Evolutionary conservation across 2,888 invertebrate species (phyloP).

Genomic region (Microdon myrmicae): DNA sequence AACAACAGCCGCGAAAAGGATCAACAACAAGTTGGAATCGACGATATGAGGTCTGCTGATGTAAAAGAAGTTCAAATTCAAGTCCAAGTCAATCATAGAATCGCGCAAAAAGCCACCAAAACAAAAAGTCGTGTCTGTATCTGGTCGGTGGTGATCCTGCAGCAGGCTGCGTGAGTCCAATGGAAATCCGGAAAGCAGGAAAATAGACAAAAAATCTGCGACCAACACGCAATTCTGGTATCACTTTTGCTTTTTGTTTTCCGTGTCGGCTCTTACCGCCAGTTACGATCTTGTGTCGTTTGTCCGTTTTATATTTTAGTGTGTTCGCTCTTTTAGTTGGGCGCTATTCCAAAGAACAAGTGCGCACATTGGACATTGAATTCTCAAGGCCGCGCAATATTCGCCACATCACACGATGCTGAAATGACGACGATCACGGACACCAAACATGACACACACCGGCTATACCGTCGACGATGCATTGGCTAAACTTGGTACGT

Average conservation of each 20-base stretch:
- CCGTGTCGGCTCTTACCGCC: neutral
- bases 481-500: too few species aligned
- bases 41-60: constrained; percentile 12
- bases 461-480: neutral
- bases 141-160: too few species aligned
- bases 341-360: constrained; percentile 40
- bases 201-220: constrained; percentile 38
- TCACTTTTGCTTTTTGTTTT: constrained; percentile 37
- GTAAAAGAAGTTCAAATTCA: constrained; percentile 17
- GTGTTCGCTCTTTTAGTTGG: constrained; percentile 10
- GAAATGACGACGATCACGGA: constrained; percentile 40
- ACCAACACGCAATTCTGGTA: constrained; percentile 48
- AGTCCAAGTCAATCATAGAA: constrained; percentile 46
- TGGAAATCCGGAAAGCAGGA: constrained; percentile 26
- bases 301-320: neutral
- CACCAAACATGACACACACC: constrained; percentile 44
- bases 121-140: too few species aligned
- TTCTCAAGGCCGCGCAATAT: constrained; percentile 41
- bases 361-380: constrained; percentile 43
- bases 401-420: constrained; percentile 1
- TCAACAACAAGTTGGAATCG: neutral
- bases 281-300: too few species aligned
- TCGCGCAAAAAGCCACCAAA: constrained; percentile 5
- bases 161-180: constrained; percentile 28
- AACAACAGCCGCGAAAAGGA: neutral